Conservation (phyloP, 2,113 vertebrate genomes). For the Eptesicus fuscus region DNA sequence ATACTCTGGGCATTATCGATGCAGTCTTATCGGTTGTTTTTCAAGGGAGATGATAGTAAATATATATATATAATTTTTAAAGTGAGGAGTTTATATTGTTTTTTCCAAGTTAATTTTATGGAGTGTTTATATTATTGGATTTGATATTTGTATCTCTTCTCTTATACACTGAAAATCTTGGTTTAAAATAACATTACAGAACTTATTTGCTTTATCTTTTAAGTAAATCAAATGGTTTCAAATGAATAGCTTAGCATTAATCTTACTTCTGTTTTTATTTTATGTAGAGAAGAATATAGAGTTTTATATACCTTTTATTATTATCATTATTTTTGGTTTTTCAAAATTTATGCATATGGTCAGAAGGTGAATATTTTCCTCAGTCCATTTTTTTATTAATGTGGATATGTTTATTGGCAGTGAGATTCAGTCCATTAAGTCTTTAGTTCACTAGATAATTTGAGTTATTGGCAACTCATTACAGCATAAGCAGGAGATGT, state of each 20-base stretch:
- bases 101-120: slow-evolving; percentile 16
- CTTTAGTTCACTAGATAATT: not conserved
- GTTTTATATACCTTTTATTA: not conserved
- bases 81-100: not conserved
- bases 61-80: not conserved
- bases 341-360: not conserved
- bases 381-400: slow-evolving; percentile 36
- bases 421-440: not conserved
- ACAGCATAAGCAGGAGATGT: not conserved
- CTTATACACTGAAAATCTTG: not conserved
- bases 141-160: slow-evolving; percentile 16
- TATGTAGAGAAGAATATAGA: not conserved
- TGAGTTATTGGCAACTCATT: slow-evolving; percentile 26
- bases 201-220: not conserved
- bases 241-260: not conserved
- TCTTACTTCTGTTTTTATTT: not conserved
- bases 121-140: not conserved
- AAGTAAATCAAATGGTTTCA: not conserved
- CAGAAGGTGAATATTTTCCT: slow-evolving; percentile 15
- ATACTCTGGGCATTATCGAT: not conserved
- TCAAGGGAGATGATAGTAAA: not conserved
- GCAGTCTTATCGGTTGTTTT: not conserved
- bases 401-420: slow-evolving; percentile 25
- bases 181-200: slow-evolving; percentile 7
- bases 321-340: not conserved